Percentiles rank a stretch among this genome's conserved stretches.
Conservation (phyloP, 2,797 vertebrate genomes). For the Sebastiscus albofasciatus region DNA sequence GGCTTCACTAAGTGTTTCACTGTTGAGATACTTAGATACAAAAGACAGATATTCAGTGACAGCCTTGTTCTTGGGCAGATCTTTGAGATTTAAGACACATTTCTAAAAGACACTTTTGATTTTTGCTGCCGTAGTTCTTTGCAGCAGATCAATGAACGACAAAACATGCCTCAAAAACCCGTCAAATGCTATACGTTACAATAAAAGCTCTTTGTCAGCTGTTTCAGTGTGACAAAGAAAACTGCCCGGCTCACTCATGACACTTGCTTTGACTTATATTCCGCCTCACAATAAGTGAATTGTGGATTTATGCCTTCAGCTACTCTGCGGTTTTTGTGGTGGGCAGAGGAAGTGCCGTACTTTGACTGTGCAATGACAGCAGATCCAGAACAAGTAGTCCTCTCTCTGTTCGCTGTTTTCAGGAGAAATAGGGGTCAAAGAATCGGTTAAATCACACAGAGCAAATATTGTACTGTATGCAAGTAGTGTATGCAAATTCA, state of each 20-base stretch:
- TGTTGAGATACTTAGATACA: neutral
- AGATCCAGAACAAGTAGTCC: slow-evolving; percentile 39
- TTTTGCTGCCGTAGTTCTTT: neutral
- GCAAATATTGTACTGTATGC: slow-evolving; percentile 11
- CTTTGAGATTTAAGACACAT: neutral
- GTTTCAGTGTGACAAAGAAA: slow-evolving; percentile 27
- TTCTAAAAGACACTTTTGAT: neutral
- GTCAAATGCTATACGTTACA: neutral
- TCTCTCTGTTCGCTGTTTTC: slow-evolving; percentile 30
- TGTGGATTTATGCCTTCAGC: slow-evolving; percentile 40
- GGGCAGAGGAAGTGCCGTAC: slow-evolving; percentile 42
- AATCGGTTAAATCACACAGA: slow-evolving; percentile 18
- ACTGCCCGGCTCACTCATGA: slow-evolving; percentile 1
- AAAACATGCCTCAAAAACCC: neutral
- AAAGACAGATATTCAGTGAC: neutral
- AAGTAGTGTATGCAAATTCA: slow-evolving; percentile 1
- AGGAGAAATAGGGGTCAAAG: slow-evolving; percentile 27
- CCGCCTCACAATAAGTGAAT: slow-evolving; percentile 23
- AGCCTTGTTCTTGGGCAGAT: neutral
- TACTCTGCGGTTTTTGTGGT: slow-evolving; percentile 22
- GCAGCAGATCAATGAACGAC: neutral
- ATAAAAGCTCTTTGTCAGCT: slow-evolving; percentile 36
- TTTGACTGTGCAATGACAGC: slow-evolving; percentile 9
- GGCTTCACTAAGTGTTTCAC: neutral
- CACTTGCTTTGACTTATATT: slow-evolving; percentile 18